Evolutionary conservation across 2,113 vertebrate genomes (phyloP).

Genomic region (Paraplagusia blochii): DNA sequence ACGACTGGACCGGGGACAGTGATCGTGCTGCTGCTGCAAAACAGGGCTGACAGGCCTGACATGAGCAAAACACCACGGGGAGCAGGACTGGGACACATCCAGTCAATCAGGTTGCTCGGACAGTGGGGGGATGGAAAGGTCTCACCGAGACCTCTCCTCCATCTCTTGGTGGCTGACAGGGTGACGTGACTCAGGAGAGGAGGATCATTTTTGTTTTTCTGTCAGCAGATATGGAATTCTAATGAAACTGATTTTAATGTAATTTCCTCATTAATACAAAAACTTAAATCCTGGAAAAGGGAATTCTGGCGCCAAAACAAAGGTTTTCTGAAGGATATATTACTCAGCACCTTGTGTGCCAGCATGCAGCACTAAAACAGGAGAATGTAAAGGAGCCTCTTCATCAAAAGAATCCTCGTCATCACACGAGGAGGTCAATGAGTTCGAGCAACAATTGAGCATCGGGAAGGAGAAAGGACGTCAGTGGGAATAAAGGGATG

Average conservation of each 20-base stretch:
- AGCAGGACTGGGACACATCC: conserved; percentile 30
- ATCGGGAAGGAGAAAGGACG: too few species aligned
- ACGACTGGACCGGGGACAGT: neutral
- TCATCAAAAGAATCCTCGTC: conserved; percentile 50
- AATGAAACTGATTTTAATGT: too few species aligned
- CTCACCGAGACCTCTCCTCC: conserved; percentile 8
- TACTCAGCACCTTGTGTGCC: conserved; percentile 32
- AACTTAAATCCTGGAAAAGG: too few species aligned
- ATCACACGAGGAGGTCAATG: conserved; percentile 19
- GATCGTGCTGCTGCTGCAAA: conserved; percentile 39
- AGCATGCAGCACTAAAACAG: conserved; percentile 32
- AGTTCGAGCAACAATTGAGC: neutral
- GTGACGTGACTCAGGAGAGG: conserved; percentile 6
- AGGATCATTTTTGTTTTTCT: neutral
- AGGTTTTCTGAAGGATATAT: conserved; percentile 31
- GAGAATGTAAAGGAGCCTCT: conserved; percentile 36
- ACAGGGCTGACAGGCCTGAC: conserved; percentile 51
- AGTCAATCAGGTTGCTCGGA: conserved; percentile 58
- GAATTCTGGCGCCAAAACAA: conserved; percentile 36
- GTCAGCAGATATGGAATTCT: too few species aligned
- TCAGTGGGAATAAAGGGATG: conserved; percentile 7
- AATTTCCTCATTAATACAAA: too few species aligned
- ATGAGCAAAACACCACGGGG: conserved; percentile 13
- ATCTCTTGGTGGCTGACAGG: conserved; percentile 28
- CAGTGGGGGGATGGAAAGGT: conserved; percentile 30